Evolutionary conservation across 1,140 invertebrate genomes (phyloP).

Genomic region (Stegodyphus mimosarum): DNA sequence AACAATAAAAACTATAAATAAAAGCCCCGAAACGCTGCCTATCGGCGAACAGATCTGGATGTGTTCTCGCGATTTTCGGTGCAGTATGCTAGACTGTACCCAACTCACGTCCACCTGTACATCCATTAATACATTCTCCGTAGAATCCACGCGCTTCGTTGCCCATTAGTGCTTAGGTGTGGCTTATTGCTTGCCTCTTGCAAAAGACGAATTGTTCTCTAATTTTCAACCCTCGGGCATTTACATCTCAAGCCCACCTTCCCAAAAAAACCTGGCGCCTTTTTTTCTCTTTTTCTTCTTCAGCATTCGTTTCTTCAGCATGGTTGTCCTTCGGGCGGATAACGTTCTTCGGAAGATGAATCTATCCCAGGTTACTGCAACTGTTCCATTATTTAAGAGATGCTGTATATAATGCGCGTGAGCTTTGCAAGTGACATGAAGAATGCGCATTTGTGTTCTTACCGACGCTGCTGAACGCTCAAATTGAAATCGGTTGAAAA

Average conservation of each 20-base stretch:
- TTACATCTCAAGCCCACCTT: slow-evolving; percentile 6
- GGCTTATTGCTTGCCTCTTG: slow-evolving; percentile 30
- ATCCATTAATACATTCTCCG: slow-evolving; percentile 30
- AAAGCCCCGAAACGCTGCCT: slow-evolving; percentile 1
- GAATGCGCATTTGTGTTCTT: background rate
- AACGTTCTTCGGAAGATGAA: background rate
- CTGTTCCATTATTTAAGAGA: background rate
- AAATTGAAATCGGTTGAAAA: background rate
- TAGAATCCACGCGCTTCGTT: background rate
- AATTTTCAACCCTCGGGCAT: slow-evolving; percentile 16
- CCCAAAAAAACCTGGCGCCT: background rate
- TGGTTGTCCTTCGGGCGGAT: too few relatives aligned
- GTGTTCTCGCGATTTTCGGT: background rate
- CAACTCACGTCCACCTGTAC: slow-evolving; percentile 21
- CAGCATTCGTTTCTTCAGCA: background rate
- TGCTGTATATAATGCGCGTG: background rate
- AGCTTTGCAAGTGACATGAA: background rate
- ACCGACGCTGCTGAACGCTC: background rate
- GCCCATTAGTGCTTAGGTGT: slow-evolving; percentile 47
- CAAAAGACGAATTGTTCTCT: slow-evolving; percentile 41
- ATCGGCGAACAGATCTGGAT: background rate
- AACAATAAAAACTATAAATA: slow-evolving; percentile 50
- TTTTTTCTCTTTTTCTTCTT: background rate
- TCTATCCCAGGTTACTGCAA: background rate
- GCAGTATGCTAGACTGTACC: background rate